Evolutionary conservation across 2,113 vertebrate genomes (phyloP).

Genomic region (Turdus rufiventris): DNA sequence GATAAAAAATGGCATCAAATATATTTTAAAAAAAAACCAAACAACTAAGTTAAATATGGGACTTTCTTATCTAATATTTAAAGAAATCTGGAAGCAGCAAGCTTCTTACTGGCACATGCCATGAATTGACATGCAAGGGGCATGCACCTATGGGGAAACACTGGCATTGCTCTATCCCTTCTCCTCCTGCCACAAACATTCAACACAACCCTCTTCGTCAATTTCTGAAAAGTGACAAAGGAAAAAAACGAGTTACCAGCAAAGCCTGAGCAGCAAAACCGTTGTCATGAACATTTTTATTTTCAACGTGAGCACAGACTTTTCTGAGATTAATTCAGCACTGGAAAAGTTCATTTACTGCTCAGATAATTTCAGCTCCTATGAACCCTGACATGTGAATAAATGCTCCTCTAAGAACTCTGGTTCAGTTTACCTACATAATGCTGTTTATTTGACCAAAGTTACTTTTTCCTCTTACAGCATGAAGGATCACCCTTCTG

Average conservation of each 20-base stretch:
- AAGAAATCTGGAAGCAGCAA: neutral
- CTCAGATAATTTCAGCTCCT: conserved; percentile 29
- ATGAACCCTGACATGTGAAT: neutral
- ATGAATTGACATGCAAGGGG: neutral
- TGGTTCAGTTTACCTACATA: neutral
- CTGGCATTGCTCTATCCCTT: neutral
- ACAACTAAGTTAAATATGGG: neutral
- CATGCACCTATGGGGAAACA: neutral
- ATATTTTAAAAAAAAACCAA: fast-evolving
- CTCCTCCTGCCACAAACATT: neutral
- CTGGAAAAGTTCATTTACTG: neutral
- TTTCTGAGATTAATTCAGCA: neutral
- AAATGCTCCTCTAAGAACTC: neutral
- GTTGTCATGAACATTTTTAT: neutral
- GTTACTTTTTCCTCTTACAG: neutral
- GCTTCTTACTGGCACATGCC: no score
- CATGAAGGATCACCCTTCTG: neutral
- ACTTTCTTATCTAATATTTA: neutral
- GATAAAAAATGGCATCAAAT: neutral
- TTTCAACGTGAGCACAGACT: neutral
- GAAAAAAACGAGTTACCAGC: neutral
- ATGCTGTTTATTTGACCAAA: neutral
- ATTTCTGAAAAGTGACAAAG: neutral
- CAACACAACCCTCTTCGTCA: neutral
- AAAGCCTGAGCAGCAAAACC: neutral